phyloP scores from a whole-genome alignment of 2,888 invertebrate genomes.

The Oligia latruncula region DNA sequence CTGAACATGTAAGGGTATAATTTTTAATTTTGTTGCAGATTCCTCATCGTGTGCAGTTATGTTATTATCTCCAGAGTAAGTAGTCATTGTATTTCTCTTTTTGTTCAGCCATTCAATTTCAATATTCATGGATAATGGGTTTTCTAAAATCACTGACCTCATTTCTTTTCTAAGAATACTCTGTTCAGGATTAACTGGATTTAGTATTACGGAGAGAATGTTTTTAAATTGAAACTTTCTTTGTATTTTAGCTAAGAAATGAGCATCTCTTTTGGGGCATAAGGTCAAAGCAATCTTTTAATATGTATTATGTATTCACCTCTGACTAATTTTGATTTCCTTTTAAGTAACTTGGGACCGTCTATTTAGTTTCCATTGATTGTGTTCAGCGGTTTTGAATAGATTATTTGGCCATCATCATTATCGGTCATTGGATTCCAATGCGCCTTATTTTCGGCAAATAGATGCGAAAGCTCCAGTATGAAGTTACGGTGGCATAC shows the following conservation, averaged over 20 bases:
- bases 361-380: conserved; percentile 1
- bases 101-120: conserved; percentile 36
- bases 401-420: conserved; percentile 17
- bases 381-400: background rate
- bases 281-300: conserved; percentile 23
- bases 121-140: conserved; percentile 49
- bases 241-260: conserved; percentile 39
- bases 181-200: conserved; percentile 57
- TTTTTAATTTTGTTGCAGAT: conserved; percentile 80
- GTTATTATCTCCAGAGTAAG: conserved; percentile 77
- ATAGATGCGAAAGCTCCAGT: background rate
- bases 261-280: conserved; percentile 14
- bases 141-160: conserved; percentile 44
- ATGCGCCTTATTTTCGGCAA: background rate
- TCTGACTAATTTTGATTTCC: conserved; percentile 10
- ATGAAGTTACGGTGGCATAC: background rate
- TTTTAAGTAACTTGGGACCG: background rate
- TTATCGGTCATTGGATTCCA: conserved; percentile 3
- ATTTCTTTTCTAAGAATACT: conserved; percentile 43
- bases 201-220: conserved; percentile 37
- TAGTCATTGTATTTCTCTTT: conserved; percentile 47
- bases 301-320: conserved; percentile 17
- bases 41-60: conserved; percentile 78
- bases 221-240: conserved; percentile 40
- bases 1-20: conserved; percentile 36